These are phyloP conservation scores for Rhodeus uyekii DNA, from an alignment of 2,797 vertebrate genomes.

Conservation along the genomic window DNA sequence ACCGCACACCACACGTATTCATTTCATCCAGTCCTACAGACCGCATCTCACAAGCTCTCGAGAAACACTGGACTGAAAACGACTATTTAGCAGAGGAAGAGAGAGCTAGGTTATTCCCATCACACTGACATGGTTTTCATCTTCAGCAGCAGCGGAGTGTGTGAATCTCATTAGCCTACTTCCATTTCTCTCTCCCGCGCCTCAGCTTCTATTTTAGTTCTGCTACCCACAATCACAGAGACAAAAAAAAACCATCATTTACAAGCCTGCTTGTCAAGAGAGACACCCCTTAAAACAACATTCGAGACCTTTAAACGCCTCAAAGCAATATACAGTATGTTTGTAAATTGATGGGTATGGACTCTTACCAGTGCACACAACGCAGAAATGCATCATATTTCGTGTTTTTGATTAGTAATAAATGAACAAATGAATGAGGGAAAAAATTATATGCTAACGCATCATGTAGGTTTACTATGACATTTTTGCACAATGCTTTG, in stretches of 20 bases:
- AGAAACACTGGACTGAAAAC: background rate
- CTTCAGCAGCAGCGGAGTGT: conserved; percentile 3
- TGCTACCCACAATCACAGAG: conserved; percentile 2
- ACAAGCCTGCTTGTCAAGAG: background rate
- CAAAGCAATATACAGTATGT: no score
- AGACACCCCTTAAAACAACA: background rate
- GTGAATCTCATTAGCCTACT: conserved; percentile 57
- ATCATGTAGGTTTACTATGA: background rate
- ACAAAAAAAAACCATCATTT: background rate
- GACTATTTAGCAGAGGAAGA: background rate
- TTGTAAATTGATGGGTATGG: no score
- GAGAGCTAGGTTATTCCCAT: background rate
- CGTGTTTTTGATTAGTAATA: background rate
- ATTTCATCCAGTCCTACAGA: background rate
- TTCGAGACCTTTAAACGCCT: background rate
- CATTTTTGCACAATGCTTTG: background rate
- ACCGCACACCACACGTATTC: conserved; percentile 3
- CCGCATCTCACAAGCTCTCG: background rate
- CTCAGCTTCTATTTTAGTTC: conserved; percentile 25
- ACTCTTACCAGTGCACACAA: no score
- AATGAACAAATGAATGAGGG: background rate
- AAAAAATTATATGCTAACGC: background rate
- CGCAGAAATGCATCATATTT: no score
- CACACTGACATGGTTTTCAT: conserved; percentile 13
- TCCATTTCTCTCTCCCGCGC: conserved; percentile 12